Evolutionary conservation across 2,888 invertebrate species (phyloP), one percentile per base, ranked within the genome.

Genomic region (Clitarchus hookeri): DNA sequence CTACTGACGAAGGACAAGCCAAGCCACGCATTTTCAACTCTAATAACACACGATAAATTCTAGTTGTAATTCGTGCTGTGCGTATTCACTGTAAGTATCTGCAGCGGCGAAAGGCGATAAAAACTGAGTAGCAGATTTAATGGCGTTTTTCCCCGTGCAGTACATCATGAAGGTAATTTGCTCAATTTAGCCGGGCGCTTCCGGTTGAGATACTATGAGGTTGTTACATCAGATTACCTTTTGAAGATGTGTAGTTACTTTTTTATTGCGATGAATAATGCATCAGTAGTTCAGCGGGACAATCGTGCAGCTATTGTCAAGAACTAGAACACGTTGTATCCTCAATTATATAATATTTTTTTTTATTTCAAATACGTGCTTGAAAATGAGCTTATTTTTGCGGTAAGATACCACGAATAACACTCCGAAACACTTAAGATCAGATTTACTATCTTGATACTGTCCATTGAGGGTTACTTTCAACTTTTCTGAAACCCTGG

Each of bases 261-360:
- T 19, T 65, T 65, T n/a, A 65, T 65, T 65, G 65, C 65, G 16
- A 65, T 65, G 65, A 65, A 65, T 65, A 65, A 65, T 65, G 65
- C 65, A 65, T 65, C 65, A 65, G 65, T 23, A 65, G 23, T 23
- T 65, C n/a, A 23, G 8, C 16, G 65, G 65, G 16, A 16, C 48
- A 6, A 48, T 11, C 16, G 16, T 16, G 48, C 48, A 48, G 48
- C 1, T 48, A 48, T 48, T 48, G 48, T 48, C 36, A 36, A 36
- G 36, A 36, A 48, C 48, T 13, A 48, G 8, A 48, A 16, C 16
- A 48, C 48, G 16, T 48, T 48, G 16, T 48, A 16, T 48, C 6
- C 48, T 8, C 48, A 16, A 48, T 13, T 2, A 48, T n/a, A 48
- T 6, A 8, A 36, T 36, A 36, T 36, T 36, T 36, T 36, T 36